Evolutionary conservation across 2,113 vertebrate species (phyloP).

Genomic region (Cyprinodon brontotheroides): DNA sequence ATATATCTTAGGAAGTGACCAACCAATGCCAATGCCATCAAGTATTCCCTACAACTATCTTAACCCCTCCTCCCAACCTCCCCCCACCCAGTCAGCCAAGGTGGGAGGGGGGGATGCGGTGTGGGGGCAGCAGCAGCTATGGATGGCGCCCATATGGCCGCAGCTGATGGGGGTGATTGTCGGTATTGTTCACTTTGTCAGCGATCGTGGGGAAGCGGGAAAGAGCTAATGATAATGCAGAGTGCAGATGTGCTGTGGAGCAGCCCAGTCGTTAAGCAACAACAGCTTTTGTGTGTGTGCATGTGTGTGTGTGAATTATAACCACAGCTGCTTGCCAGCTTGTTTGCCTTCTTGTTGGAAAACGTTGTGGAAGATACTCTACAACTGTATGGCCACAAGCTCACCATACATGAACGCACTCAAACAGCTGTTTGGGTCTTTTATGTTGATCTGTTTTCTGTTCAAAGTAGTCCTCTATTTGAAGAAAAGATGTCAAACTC

Average conservation of each 20-base stretch:
- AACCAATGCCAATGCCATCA: constrained; percentile 76
- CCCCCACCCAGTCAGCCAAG: constrained; percentile 26
- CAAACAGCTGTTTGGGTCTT: constrained; percentile 33
- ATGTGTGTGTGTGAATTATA: constrained; percentile 54
- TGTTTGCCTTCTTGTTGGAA: constrained; percentile 66
- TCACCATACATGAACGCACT: not conserved
- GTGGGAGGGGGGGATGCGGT: not conserved
- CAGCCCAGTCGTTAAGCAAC: constrained; percentile 77
- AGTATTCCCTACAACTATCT: not conserved
- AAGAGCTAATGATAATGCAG: constrained; percentile 82
- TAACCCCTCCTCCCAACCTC: constrained; percentile 36
- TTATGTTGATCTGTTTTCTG: constrained; percentile 21
- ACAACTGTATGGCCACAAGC: constrained; percentile 29
- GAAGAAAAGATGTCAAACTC: not conserved
- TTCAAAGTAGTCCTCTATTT: not conserved
- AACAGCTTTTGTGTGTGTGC: constrained; percentile 69
- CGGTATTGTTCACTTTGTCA: constrained; percentile 86
- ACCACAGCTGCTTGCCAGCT: constrained; percentile 76
- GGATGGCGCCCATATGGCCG: constrained; percentile 83
- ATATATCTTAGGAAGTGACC: constrained; percentile 71
- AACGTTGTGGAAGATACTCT: constrained; percentile 52
- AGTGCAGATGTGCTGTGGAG: constrained; percentile 82
- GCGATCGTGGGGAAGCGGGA: constrained; percentile 78
- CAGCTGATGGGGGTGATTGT: constrained; percentile 83
- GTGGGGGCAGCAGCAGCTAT: constrained; percentile 57